Base-by-base conservation (phyloP, 2,113 vertebrate species). In the Myotis yumanensis region DNA sequence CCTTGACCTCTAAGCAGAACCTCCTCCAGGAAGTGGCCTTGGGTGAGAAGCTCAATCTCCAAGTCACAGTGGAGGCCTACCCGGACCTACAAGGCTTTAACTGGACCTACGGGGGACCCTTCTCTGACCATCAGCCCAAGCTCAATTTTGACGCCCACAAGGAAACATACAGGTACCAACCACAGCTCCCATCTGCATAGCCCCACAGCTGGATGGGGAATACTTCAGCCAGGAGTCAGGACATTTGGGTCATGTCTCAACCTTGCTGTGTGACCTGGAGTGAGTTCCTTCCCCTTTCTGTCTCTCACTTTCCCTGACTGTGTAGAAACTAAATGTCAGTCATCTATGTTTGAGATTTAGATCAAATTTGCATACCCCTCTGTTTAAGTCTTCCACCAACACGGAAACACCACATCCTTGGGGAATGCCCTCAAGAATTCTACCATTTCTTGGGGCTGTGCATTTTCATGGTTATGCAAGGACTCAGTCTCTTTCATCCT, bases 1-100 rank as follows among this genome's bases (percentile, higher is more conserved):
- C 98, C 68, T 94, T 99, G 88, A 97, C 94, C 69, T 98, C 99
- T 7, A 96, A 97, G 69, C 95, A 98, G 87, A 98, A 92, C 86
- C 98, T 98, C 40, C 97, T 88, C 1, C 97, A 99, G n/a, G 97
- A 99, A 66, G 97, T 98, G 80, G 97, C 96, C 0, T 89, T 99
- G 87, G 99, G 99, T 30, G 98, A 98, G 9, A 98, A 97, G 86
- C 96, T 99, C 88, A 71, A 98, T 69, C 98, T 99, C 48, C 95
- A 71, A 1, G 98, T 99, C 43, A 71, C 96, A 17, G 97, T 99
- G 18, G 98, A 99, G 54, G 99, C 99, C 17, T 99, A 99, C 69
- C 99, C 99, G 4, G 83, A 91, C 57, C 98, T 99, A 43, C 97
- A 94, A 7, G 43, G 83, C 48, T 98, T 98, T 86, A 87, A 66